Evolutionary conservation across 2,888 invertebrate species (phyloP), one percentile per base, ranked within the genome.

Genomic region (Eupeodes luniger): DNA sequence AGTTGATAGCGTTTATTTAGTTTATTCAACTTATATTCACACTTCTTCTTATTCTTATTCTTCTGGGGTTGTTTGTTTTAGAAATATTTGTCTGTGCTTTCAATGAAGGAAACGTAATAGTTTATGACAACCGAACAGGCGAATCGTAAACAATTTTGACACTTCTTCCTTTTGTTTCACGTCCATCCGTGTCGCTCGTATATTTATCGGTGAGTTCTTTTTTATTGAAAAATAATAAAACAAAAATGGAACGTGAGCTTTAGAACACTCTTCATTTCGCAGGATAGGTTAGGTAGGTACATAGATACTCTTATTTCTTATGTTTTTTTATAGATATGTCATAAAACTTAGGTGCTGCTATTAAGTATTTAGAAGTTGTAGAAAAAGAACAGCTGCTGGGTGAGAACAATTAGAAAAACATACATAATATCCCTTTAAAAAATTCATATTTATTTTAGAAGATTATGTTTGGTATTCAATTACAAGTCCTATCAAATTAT

Each of bases 1-100:
- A 72, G 57, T 72, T 72, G 44, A 72, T 72, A 34, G 57, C 59
- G 72, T 72, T 72, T 72, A 57, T 47, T 70, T 44, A 70, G 69
- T 70, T 69, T 70, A 70, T 70, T 70, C 40, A 70, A 70, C 19
- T 53, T 40, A 14, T 47, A 72, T 72, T 72, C 47, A 72, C 72
- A 72, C 57, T 36, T 59, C 27, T 40, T 5, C 9, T 40, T 7
- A 5, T 40, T 40, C 40, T 40, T 40, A 5, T 40, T 40, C 9
- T 40, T 40, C 9, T 40, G 40, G 10, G 11, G 12, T 69, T 53
- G 51, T 69, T 51, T 53, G 69, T 10, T 69, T 36, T 53, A 12
- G 53, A 44, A 19, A 53, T 51, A 44, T 66, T 10, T 40, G 19
- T 57, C 14, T 16, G 10, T 16, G 40, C 44, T 55, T 55, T 55